A percentile compares a stretch with the other conserved stretches of the same genome.
Conservation (phyloP, 2,888 invertebrate genomes). For the Zeuzera pyrina region DNA sequence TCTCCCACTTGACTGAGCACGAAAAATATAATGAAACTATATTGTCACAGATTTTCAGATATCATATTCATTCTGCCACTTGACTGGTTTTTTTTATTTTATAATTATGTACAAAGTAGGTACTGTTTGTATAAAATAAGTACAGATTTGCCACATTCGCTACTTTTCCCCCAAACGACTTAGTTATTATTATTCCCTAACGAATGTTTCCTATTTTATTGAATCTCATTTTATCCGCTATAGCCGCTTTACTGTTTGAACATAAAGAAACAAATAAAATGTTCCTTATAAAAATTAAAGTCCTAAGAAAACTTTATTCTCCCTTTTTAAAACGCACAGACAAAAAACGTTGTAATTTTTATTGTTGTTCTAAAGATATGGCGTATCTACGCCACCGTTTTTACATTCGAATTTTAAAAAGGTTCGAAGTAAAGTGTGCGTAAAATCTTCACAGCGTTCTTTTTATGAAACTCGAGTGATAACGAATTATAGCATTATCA, state of each 20-base stretch:
- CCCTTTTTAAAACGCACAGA: constrained; percentile 37
- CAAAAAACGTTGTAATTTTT: constrained; percentile 50
- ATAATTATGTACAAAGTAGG: no score
- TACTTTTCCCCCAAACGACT: constrained; percentile 19
- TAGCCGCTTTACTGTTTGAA: constrained; percentile 48
- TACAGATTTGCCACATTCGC: constrained; percentile 7
- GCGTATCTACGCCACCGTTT: constrained; percentile 37
- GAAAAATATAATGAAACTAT: no score
- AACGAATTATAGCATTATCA: no score
- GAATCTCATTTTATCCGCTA: constrained; percentile 43
- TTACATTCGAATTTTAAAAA: constrained; percentile 31
- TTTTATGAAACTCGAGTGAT: no score
- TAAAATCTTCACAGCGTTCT: no score
- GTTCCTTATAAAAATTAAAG: constrained; percentile 66
- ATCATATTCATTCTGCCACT: no score
- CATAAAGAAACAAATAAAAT: constrained; percentile 56
- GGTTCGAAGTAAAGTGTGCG: no score
- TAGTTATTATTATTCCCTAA: constrained; percentile 45
- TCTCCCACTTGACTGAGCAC: no score
- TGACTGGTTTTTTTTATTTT: no score
- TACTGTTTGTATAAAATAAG: constrained; percentile 5
- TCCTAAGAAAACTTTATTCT: constrained; percentile 55
- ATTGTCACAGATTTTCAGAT: no score
- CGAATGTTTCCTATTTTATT: constrained; percentile 52
- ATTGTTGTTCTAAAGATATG: constrained; percentile 48